Percentiles rank a stretch among this genome's conserved stretches.
These are phyloP conservation scores for Harpalus rufipes DNA, from an alignment of 2,888 invertebrate species.

Conservation along the genomic window DNA sequence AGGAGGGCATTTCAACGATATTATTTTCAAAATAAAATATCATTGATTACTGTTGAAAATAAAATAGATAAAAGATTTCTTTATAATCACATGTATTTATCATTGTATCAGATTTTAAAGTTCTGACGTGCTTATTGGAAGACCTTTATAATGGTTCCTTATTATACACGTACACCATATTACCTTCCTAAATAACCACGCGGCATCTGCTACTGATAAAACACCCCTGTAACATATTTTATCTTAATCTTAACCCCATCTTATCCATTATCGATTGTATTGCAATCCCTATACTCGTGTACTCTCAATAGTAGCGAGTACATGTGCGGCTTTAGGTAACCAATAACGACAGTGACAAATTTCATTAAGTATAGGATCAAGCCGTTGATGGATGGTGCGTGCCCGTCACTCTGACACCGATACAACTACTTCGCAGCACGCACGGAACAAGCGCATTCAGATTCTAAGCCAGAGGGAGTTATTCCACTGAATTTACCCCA, in stretches of 20 bases:
- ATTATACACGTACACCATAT: too few relatives aligned
- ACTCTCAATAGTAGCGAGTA: neutral
- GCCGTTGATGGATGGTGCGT: conserved; percentile 54
- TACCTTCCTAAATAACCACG: too few relatives aligned
- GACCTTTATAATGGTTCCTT: too few relatives aligned
- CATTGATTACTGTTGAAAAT: too few relatives aligned
- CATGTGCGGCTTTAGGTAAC: conserved; percentile 49
- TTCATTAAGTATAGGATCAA: conserved; percentile 59
- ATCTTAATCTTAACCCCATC: neutral
- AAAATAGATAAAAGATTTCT: too few relatives aligned
- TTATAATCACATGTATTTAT: too few relatives aligned
- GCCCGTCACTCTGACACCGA: conserved; percentile 52
- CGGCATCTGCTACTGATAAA: neutral
- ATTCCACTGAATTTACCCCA: conserved; percentile 31
- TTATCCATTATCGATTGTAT: neutral
- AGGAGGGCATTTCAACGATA: too few relatives aligned
- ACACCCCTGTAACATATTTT: neutral
- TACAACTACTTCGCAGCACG: conserved; percentile 30
- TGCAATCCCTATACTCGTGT: conserved; percentile 21
- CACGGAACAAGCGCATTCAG: neutral
- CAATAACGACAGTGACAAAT: conserved; percentile 61
- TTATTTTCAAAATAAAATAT: too few relatives aligned
- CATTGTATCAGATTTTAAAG: too few relatives aligned
- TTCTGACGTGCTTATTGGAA: too few relatives aligned
- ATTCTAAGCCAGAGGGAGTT: conserved; percentile 16